Evolutionary conservation across 2,113 vertebrate genomes (phyloP).

Genomic region (Hypomesus transpacificus): DNA sequence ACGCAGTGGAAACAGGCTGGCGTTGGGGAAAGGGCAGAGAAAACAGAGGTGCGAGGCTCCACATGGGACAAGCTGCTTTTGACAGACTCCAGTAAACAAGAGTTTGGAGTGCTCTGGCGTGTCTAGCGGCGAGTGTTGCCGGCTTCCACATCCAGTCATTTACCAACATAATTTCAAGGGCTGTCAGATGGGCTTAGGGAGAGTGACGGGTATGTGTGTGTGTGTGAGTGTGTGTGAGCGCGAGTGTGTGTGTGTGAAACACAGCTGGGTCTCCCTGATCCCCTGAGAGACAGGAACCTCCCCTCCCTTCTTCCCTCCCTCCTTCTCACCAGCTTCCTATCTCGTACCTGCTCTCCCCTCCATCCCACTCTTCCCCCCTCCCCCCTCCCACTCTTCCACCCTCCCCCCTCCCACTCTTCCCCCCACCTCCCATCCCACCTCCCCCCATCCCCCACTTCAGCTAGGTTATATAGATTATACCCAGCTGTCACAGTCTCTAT

Average conservation of each 20-base stretch:
- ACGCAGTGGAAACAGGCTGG: constrained; percentile 10
- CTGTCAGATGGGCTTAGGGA: constrained; percentile 10
- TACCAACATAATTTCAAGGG: constrained; percentile 6
- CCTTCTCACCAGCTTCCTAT: background rate
- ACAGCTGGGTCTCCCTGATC: constrained; percentile 31
- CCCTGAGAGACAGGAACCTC: constrained; percentile 8
- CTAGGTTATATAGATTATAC: no score
- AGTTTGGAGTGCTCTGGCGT: no score
- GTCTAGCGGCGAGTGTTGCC: no score
- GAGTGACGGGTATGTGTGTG: constrained; percentile 17
- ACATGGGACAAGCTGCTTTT: constrained; percentile 6
- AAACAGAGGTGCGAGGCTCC: background rate
- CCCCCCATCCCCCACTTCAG: no score
- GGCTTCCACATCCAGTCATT: background rate
- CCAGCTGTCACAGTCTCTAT: no score
- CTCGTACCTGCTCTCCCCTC: background rate
- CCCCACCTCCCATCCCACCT: no score
- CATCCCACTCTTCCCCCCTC: background rate
- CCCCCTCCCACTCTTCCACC: background rate
- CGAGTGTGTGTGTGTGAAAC: constrained; percentile 10
- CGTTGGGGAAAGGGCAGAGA: constrained; percentile 10
- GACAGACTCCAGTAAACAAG: constrained; percentile 40
- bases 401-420: background rate
- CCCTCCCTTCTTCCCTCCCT: background rate
- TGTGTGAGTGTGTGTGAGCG: no score